phyloP scores from a whole-genome alignment of 2,113 vertebrate genomes.

The Emydura subglobosa region DNA sequence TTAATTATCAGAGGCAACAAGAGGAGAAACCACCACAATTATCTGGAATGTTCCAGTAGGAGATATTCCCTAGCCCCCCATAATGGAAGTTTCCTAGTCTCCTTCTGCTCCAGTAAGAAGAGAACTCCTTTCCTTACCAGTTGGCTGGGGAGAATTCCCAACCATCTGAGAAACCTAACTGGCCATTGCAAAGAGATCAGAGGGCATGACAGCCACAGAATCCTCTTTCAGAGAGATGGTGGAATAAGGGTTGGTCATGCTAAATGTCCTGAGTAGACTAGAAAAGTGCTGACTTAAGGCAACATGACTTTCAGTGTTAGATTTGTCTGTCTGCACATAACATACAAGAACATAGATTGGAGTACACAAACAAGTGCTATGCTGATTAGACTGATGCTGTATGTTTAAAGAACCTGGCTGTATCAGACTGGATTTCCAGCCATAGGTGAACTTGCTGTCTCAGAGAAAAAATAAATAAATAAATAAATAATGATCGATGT shows the following conservation, averaged over 20 bases:
- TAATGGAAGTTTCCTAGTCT: not conserved
- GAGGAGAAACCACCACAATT: not conserved
- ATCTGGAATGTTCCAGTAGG: not conserved
- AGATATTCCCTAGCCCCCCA: not conserved
- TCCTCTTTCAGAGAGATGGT: not conserved
- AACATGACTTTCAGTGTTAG: not conserved
- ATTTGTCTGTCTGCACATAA: not conserved
- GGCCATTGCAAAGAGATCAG: not conserved
- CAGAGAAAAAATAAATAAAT: not conserved
- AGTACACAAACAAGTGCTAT: not conserved
- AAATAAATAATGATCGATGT: not conserved
- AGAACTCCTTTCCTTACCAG: not conserved
- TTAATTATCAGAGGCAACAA: not conserved
- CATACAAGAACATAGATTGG: not conserved
- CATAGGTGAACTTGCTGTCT: not conserved
- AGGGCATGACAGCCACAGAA: not conserved
- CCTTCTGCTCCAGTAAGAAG: not conserved
- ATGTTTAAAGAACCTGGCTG: not conserved
- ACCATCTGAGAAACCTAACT: not conserved
- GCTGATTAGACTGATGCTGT: not conserved
- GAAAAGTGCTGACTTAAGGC: not conserved
- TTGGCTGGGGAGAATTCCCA: not conserved
- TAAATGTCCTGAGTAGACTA: not conserved
- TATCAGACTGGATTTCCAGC: not conserved
- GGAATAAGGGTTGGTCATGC: not conserved